These are phyloP conservation scores for Megalops cyprinoides DNA, from an alignment of 2,797 vertebrate genomes.

Conservation along the genomic window DNA sequence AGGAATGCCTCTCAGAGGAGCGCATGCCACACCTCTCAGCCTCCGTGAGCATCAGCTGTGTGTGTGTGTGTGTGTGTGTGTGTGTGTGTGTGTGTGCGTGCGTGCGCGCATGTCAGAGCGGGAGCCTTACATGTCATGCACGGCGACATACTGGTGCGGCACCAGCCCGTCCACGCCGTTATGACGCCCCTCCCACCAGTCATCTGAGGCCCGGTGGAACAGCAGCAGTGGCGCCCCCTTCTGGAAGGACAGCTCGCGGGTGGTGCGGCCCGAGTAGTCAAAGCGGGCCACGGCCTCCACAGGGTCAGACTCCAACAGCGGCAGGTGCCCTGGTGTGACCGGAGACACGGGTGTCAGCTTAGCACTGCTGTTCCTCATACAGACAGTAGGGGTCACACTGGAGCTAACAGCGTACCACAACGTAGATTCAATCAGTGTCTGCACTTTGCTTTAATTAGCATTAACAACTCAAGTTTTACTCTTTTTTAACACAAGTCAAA, in stretches of 20 bases:
- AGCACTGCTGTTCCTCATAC: background rate
- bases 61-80: too few species aligned
- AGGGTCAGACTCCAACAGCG: conserved; percentile 86
- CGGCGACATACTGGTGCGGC: conserved; percentile 91
- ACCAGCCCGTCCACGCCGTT: conserved; percentile 90
- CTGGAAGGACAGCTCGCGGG: conserved; percentile 90
- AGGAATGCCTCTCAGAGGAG: too few species aligned
- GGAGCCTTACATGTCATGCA: conserved; percentile 86
- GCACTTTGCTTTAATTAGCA: too few species aligned
- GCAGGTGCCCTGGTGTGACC: conserved; percentile 66
- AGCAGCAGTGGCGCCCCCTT: conserved; percentile 89
- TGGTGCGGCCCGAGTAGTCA: conserved; percentile 89
- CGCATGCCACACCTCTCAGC: too few species aligned
- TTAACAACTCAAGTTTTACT: too few species aligned
- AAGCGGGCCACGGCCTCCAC: conserved; percentile 91
- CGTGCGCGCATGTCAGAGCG: too few species aligned
- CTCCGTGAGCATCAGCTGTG: too few species aligned
- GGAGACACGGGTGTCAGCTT: conserved; percentile 31
- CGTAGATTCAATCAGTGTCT: too few species aligned
- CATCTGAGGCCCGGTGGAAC: conserved; percentile 87
- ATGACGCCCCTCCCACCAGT: conserved; percentile 95
- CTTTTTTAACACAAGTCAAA: too few species aligned
- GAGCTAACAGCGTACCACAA: background rate
- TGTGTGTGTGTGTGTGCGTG: too few species aligned
- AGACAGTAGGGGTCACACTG: background rate